phyloP scores from a whole-genome alignment of 2,888 invertebrate species.

The Oscheius sp. region DNA sequence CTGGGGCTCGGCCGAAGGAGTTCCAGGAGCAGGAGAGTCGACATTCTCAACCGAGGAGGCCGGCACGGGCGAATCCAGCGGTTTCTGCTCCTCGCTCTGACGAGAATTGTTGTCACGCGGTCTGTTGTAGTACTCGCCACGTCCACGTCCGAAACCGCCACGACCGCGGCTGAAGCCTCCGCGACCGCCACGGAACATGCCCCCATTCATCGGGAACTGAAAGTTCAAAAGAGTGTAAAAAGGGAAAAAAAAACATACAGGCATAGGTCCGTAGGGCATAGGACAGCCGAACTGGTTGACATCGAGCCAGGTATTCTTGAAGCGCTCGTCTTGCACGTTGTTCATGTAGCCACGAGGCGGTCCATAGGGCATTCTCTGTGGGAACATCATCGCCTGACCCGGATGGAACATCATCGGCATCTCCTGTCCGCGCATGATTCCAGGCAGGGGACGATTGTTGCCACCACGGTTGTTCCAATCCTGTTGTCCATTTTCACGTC shows the following conservation, averaged over 20 bases:
- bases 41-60: background rate
- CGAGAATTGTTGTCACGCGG: background rate
- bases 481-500: background rate
- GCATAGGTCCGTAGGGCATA: slow-evolving; percentile 18
- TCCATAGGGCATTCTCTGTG: slow-evolving; percentile 9
- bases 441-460: slow-evolving; percentile 1
- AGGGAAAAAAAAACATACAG: slow-evolving; percentile 12
- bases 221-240: background rate
- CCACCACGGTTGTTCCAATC: background rate
- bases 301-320: slow-evolving; percentile 62
- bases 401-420: slow-evolving; percentile 11
- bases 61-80: background rate
- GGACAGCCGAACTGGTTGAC: slow-evolving; percentile 32
- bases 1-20: slow-evolving; percentile 4
- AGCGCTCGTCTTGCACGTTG: slow-evolving; percentile 46
- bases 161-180: background rate
- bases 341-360: slow-evolving; percentile 24
- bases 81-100: slow-evolving; percentile 2
- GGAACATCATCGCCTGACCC: slow-evolving; percentile 20
- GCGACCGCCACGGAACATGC: slow-evolving; percentile 16
- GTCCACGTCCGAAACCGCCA: slow-evolving; percentile 15
- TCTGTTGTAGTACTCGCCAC: slow-evolving; percentile 7
- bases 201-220: slow-evolving; percentile 20
- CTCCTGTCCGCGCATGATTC: slow-evolving; percentile 1
- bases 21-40: slow-evolving; percentile 15